Evolutionary conservation across 1,140 invertebrate species (phyloP).

Genomic region (Campodea augens): DNA sequence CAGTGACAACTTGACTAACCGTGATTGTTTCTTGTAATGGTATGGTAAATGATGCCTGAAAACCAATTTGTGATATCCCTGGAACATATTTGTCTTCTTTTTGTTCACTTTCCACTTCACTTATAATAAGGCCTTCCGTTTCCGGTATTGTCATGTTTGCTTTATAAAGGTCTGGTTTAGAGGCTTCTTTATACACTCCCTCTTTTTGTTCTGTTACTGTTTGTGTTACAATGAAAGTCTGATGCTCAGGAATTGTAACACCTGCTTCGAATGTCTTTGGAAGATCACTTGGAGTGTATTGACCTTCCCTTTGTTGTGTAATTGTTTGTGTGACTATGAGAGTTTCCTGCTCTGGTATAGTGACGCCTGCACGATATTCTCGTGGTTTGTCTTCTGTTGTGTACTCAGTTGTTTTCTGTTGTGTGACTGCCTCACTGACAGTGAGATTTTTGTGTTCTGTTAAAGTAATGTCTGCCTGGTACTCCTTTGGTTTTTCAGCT

Average conservation of each 20-base stretch:
- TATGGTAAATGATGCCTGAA: constrained; percentile 26
- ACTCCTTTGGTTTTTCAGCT: constrained; percentile 17
- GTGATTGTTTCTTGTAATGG: constrained; percentile 27
- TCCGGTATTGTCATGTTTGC: constrained; percentile 28
- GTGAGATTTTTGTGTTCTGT: constrained; percentile 26
- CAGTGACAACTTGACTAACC: constrained; percentile 27
- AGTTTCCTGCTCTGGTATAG: constrained; percentile 27
- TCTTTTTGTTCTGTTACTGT: constrained; percentile 27
- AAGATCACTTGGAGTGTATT: constrained; percentile 18
- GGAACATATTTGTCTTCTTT: constrained; percentile 24
- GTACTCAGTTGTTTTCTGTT: constrained; percentile 34
- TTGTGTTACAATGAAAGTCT: constrained; percentile 32
- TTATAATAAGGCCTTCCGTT: constrained; percentile 30
- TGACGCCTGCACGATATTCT: constrained; percentile 20
- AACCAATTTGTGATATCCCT: constrained; percentile 17
- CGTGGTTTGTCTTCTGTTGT: constrained; percentile 26
- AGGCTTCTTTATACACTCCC: constrained; percentile 18
- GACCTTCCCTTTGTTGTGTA: constrained; percentile 27
- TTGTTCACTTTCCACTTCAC: constrained; percentile 28
- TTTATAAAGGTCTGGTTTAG: constrained; percentile 18
- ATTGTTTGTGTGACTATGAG: constrained; percentile 29
- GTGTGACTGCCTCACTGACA: constrained; percentile 30
- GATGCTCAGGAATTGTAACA: constrained; percentile 27
- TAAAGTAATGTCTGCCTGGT: constrained; percentile 20
- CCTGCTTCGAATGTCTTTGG: constrained; percentile 27